Evolutionary conservation across 2,113 vertebrate species (phyloP), one percentile per base, ranked within the genome.

Genomic region (Rhinopithecus roxellana): DNA sequence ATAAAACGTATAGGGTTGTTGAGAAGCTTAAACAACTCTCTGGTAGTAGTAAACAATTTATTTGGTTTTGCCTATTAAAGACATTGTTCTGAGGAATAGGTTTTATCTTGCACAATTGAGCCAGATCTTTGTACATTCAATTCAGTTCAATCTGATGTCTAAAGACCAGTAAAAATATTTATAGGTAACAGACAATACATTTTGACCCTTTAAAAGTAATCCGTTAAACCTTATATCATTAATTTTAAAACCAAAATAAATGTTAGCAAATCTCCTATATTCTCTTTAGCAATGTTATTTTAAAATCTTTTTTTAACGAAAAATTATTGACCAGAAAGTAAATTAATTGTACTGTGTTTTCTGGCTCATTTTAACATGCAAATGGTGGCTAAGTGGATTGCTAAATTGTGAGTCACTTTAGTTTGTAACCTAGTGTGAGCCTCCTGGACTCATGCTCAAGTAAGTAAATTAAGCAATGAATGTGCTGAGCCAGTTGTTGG

Each of bases 401-500:
- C 90, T 93, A 89, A 94, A 70, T 20, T 72, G 32, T 78, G 87
- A 97, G 64, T 97, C 81, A 94, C 87, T 92, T 97, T 78, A 55
- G 64, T 90, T 70, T 87, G 70, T 77, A 96, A 97, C 57, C 89
- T 94, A 91, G 74, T 94, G 83, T 95, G 82, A 88, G 61, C 69
- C 50, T 96, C 82, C 38, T 72, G 78, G 61, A 48, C 61, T 95
- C 72, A 84, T 5, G 93, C 59, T 79, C 90, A 89, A 93, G 88
- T 95, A 96, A 96, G 92, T 93, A 95, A 95, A 94, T 40, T 69
- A 83, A 77, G 30, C 11, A 90, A 10, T 77, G 69, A 92, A 97
- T 27, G 91, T 18, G 90, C 95, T 98, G 98, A 98, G 67, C 97
- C 96, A 96, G 97, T 95, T 17, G 96, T 18, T 97, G 92, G 67